Evolutionary conservation across 2,888 invertebrate genomes (phyloP), one percentile per base, ranked within the genome.

Genomic region (Nysson spinosus): DNA sequence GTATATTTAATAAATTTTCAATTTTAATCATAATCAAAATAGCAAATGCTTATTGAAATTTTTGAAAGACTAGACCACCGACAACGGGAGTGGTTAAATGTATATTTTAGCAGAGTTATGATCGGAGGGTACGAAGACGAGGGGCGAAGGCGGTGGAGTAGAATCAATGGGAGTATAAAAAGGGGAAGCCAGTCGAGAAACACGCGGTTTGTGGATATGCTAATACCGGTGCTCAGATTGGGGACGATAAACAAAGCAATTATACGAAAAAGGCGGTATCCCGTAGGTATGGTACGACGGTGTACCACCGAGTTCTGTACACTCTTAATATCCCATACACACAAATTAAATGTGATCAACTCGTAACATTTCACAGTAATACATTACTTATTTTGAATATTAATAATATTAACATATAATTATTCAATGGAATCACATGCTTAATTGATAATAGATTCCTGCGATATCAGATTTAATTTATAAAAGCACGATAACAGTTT

Each of bases 201-300:
- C 60, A 52, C 60, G 32, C 40, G 67, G 60, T 71, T 75, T 72
- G 77, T 72, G 77, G 79, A 78, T 84, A 85, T 85, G 85, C 83
- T 84, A 84, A 84, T 85, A 79, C 62, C 74, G 52, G 71, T 61
- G 73, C 72, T 74, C 66, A 77, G 84, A 84, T 84, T 83, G 79
- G 80, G 78, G 74, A 83, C 81, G 85, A 85, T 85, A 85, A 85
- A 85, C 85, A 84, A 85, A 85, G 83, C 85, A 85, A 86, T 85
- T 86, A 85, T 83, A 83, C 79, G 78, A 78, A 80, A 82, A 83
- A 80, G 83, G 80, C 75, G 79, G 78, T 68, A 77, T 78, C 64
- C 63, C 65, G 28, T 52, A 61, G 70, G 69, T 61, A 72, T 65
- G 69, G 47, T 40, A 34, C 24, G 16, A 34, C n/a, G 37, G 19